A percentile compares a stretch with the other conserved stretches of the same genome.
These are phyloP conservation scores for Hypselothyrea guttata DNA, from an alignment of 2,888 invertebrate genomes.

Conservation along the genomic window DNA sequence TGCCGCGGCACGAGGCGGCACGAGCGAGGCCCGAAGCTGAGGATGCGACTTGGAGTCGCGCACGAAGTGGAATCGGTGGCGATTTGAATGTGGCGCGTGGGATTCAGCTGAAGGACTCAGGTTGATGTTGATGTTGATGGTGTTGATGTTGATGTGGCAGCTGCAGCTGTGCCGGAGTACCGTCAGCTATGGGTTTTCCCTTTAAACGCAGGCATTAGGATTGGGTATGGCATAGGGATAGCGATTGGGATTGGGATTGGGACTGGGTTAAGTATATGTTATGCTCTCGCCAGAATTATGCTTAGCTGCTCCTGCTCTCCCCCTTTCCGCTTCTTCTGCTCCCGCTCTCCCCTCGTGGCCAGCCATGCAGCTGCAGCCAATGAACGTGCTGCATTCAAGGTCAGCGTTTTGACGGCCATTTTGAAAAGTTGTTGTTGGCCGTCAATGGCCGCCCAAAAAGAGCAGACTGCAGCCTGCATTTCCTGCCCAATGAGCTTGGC, in stretches of 20 bases:
- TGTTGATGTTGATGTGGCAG: conserved; percentile 15
- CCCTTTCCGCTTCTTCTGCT: background rate
- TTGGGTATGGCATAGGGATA: too few species aligned
- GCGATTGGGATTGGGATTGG: background rate
- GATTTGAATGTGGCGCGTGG: conserved; percentile 4
- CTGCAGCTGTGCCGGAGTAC: conserved; percentile 5
- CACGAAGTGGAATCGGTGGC: conserved; percentile 12
- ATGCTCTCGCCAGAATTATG: background rate
- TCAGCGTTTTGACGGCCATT: conserved; percentile 73
- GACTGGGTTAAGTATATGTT: background rate
- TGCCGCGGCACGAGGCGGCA: conserved; percentile 4
- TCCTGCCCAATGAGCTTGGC: conserved; percentile 69
- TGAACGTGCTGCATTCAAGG: conserved; percentile 71
- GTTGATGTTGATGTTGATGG: conserved; percentile 5
- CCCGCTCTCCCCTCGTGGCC: background rate
- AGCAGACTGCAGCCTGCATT: conserved; percentile 43
- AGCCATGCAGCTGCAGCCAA: conserved; percentile 51
- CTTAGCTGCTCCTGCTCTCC: background rate
- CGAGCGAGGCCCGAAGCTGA: background rate
- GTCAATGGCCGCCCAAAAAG: conserved; percentile 64
- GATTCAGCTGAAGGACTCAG: conserved; percentile 25
- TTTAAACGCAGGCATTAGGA: too few species aligned
- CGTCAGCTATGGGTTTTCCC: too few species aligned
- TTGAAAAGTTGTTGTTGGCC: conserved; percentile 54
- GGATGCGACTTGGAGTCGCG: background rate